phyloP scores from a whole-genome alignment of 2,888 invertebrate species.

The Macaria notata region DNA sequence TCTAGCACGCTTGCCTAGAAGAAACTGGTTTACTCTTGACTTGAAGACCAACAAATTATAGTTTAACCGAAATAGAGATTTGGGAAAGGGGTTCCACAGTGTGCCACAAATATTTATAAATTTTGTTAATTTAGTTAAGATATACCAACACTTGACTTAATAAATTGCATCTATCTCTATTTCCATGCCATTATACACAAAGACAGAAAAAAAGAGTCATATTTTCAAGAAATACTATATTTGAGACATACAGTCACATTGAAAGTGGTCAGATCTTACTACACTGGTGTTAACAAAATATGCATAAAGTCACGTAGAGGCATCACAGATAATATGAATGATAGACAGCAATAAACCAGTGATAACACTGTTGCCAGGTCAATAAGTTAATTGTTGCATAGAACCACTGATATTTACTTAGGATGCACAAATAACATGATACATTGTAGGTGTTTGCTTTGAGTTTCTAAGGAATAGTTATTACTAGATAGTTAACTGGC shows the following conservation, averaged over 20 bases:
- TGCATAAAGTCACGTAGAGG: constrained; percentile 50
- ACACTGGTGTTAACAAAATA: constrained; percentile 39
- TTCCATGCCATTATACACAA: too few relatives aligned
- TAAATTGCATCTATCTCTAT: too few relatives aligned
- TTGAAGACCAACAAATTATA: too few relatives aligned
- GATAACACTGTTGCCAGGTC: constrained; percentile 61
- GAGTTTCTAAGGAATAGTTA: not conserved
- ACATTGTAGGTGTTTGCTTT: constrained; percentile 30
- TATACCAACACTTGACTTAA: too few relatives aligned
- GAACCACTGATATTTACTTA: constrained; percentile 40
- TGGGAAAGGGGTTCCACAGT: too few relatives aligned
- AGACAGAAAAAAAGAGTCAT: too few relatives aligned
- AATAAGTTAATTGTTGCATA: constrained; percentile 62
- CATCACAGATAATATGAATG: constrained; percentile 45
- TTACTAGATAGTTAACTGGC: too few relatives aligned
- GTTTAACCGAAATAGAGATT: too few relatives aligned
- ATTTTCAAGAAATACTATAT: not conserved
- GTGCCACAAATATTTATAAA: too few relatives aligned
- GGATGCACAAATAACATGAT: constrained; percentile 31
- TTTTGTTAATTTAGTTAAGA: too few relatives aligned
- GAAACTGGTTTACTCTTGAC: too few relatives aligned
- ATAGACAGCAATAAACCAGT: constrained; percentile 35
- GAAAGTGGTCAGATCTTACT: constrained; percentile 21
- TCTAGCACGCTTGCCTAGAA: too few relatives aligned
- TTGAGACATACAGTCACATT: constrained; percentile 12